phyloP scores from a whole-genome alignment of 2,888 invertebrate species.

The Muschampia plurimacula region DNA sequence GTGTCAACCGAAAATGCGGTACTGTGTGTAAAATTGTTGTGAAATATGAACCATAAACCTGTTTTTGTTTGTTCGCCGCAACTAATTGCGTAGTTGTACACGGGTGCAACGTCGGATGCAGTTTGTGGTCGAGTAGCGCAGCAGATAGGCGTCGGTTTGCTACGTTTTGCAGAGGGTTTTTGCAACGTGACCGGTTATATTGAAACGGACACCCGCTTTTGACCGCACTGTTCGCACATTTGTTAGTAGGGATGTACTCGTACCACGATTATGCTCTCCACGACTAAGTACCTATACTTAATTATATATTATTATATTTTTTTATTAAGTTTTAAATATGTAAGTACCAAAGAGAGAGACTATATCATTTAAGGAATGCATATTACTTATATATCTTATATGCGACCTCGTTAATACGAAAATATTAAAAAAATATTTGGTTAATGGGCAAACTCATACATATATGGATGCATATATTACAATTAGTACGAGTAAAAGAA shows the following conservation, averaged over 20 bases:
- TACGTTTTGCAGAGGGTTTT: slow-evolving; percentile 71
- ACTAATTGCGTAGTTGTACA: slow-evolving; percentile 52
- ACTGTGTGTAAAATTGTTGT: slow-evolving; percentile 34
- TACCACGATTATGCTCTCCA: not conserved
- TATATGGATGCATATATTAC: too few species aligned
- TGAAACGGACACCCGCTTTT: slow-evolving; percentile 38
- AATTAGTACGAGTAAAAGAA: too few species aligned
- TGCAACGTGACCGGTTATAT: slow-evolving; percentile 52
- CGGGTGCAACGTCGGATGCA: slow-evolving; percentile 60
- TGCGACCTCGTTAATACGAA: not conserved
- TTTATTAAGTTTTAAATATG: too few species aligned
- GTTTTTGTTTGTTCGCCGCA: slow-evolving; percentile 48
- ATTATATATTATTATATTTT: too few species aligned
- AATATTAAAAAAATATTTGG: not conserved
- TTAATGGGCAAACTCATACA: too few species aligned
- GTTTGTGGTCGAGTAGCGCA: slow-evolving; percentile 71
- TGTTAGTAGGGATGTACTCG: slow-evolving; percentile 25
- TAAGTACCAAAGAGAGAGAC: too few species aligned
- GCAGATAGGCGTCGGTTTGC: slow-evolving; percentile 50
- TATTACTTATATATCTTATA: too few species aligned
- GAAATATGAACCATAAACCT: slow-evolving; percentile 38
- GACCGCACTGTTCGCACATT: slow-evolving; percentile 45
- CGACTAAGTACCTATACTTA: not conserved
- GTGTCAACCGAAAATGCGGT: slow-evolving; percentile 37
- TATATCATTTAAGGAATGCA: too few species aligned